Evolutionary conservation across 1,140 invertebrate genomes (phyloP), one percentile per base, ranked within the genome.

Genomic region (Plectrocnemia conspersa): DNA sequence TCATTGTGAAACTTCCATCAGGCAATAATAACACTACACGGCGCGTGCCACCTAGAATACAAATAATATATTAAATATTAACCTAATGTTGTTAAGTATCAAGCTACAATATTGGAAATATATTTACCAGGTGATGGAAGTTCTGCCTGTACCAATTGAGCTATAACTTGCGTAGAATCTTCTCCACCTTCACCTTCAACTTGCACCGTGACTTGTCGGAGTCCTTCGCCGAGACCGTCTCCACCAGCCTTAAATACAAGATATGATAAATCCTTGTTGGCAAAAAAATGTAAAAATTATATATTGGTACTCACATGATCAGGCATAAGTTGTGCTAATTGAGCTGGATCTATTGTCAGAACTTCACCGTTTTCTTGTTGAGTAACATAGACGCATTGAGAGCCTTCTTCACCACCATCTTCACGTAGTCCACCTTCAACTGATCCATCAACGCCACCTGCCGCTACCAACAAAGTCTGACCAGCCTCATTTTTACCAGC

Each of bases 1-100:
- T 90, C 79, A 89, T 85, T 76, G 89, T 88, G 44, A 89, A 76
- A 64, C 84, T 88, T 35, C 87, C 87, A 67, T 90, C 87, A 5
- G 87, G 86, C 61, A 90, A 70, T 57, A 89, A 69, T 23, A 90
- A 73, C 1, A 90, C 85, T 7, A 91, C 87, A 72, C 84, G 80
- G 64, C 87, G 79, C 5, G 85, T 88, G 19, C 86, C 87, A 67
- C 84, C 86, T 88, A 59, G 1, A 70, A 70, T 56, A 35, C 63
- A 41, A 61, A 63, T 19, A 45, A 33, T 33, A 23, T 52, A 38
- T 16, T 47, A 49, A 11, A 36, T 16, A 11, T 24, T 11, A 10
- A 52, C 10, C 2, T 32, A 15, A 45, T 36, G 52, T 23, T 33
- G 29, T 56, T 50, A 54, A 10, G 15, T 38, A 38, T 29, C 27